Percentiles rank a stretch among this genome's conserved stretches.
Evolutionary conservation across 2,888 invertebrate species (phyloP).

Genomic region (Pteria penguin): DNA sequence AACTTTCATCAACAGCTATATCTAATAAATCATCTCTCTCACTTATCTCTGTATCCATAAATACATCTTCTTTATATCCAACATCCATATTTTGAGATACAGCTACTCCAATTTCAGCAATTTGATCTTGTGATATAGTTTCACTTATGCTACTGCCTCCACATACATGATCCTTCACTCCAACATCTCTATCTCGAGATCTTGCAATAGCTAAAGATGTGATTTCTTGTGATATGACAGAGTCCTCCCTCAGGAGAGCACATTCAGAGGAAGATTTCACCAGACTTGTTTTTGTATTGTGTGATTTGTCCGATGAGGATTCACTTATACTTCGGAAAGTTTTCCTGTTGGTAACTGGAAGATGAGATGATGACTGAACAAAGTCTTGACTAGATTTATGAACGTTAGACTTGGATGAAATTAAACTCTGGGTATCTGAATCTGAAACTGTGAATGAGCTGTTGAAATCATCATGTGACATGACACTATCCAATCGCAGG

Average conservation of each 20-base stretch:
- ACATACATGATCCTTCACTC: not conserved
- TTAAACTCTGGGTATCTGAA: constrained; percentile 9
- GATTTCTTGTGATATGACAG: constrained; percentile 12
- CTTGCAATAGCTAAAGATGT: constrained; percentile 14
- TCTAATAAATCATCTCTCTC: too few relatives aligned
- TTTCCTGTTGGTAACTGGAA: not conserved
- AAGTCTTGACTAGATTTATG: constrained; percentile 6
- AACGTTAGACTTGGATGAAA: constrained; percentile 8
- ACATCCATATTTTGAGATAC: too few relatives aligned
- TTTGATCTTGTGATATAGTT: too few relatives aligned
- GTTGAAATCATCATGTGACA: not conserved
- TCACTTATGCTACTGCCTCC: too few relatives aligned
- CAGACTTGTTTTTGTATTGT: not conserved
- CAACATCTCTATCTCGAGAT: not conserved
- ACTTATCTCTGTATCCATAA: too few relatives aligned
- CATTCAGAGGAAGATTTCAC: not conserved
- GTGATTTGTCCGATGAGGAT: not conserved
- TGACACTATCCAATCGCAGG: constrained; percentile 23
- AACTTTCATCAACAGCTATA: too few relatives aligned
- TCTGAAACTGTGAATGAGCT: constrained; percentile 1
- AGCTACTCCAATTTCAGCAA: too few relatives aligned
- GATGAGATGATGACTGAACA: not conserved
- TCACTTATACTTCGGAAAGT: not conserved
- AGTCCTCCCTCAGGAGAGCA: constrained; percentile 1
- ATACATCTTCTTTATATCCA: too few relatives aligned